Base-by-base conservation (phyloP, 2,888 invertebrate genomes). In the Plagodis pulveraria region DNA sequence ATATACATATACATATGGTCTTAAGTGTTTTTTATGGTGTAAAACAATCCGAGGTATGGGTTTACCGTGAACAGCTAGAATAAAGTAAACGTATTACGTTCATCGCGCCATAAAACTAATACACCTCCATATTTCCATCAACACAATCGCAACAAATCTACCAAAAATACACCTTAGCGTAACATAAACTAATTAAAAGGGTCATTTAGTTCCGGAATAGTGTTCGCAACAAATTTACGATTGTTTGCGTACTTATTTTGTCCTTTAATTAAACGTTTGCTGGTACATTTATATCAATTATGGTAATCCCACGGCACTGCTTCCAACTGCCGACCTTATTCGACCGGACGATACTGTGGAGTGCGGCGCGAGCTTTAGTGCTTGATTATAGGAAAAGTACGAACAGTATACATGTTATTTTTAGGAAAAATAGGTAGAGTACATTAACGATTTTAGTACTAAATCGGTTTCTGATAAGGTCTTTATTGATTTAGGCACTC, bases 251-350 rank as follows among this genome's bases (percentile, higher is more conserved):
- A 40, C 63, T 66, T 52, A 41, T 81, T 84, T 84, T 77, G 84
- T 81, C 82, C 77, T 80, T 83, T 87, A 87, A 87, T 87, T 86
- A 87, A 86, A 86, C 83, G 83, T 82, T 81, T 78, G 81, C 77
- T 70, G 76, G 80, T 81, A 83, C 87, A 85, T 87, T 86, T 82
- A 87, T 87, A 87, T 86, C 87, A 85, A 87, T 88, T 87, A 87
- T 87, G 83, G 83, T 87, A 86, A 87, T 87, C 84, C 84, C 56
- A 62, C 69, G 71, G 68, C 75, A 81, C 81, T 77, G 80, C 77
- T 78, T 84, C 75, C 80, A 76, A 78, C 78, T 79, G 73, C 75
- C 76, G 82, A 76, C 80, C 81, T 76, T 76, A 78, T 76, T 78
- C 65, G 70, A 66, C 63, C 58, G 67, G 65, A 35, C 62, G 35